Conservation (phyloP, 2,113 vertebrate genomes). For the Crotalus viridis region DNA sequence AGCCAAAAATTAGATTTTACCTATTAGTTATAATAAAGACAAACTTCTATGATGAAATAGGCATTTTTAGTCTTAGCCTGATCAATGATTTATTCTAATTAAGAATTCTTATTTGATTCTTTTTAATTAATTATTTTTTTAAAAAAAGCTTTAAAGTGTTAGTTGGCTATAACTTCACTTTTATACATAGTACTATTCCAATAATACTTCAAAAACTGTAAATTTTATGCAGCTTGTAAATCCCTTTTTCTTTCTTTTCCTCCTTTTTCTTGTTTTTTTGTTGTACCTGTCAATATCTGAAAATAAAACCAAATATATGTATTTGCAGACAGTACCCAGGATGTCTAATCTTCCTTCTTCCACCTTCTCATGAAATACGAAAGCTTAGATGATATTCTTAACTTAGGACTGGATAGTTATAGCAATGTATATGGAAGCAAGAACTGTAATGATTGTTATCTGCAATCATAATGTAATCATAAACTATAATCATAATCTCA, state of each 20-base stretch:
- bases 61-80: neutral
- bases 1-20: neutral
- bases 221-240: neutral
- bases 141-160: neutral
- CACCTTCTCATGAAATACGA: neutral
- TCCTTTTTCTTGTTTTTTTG: neutral
- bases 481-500: neutral
- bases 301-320: neutral
- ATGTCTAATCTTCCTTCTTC: neutral
- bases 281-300: neutral
- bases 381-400: neutral
- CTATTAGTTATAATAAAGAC: neutral
- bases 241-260: neutral
- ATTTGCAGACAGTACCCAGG: neutral
- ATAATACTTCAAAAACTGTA: neutral
- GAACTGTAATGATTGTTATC: neutral
- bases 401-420: neutral
- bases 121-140: neutral
- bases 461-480: neutral
- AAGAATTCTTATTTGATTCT: neutral
- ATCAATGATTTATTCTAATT: neutral
- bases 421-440: neutral
- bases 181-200: neutral
- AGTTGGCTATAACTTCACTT: neutral
- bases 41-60: neutral